Evolutionary conservation across 2,113 vertebrate genomes (phyloP).

Genomic region (Stictonetta naevosa): DNA sequence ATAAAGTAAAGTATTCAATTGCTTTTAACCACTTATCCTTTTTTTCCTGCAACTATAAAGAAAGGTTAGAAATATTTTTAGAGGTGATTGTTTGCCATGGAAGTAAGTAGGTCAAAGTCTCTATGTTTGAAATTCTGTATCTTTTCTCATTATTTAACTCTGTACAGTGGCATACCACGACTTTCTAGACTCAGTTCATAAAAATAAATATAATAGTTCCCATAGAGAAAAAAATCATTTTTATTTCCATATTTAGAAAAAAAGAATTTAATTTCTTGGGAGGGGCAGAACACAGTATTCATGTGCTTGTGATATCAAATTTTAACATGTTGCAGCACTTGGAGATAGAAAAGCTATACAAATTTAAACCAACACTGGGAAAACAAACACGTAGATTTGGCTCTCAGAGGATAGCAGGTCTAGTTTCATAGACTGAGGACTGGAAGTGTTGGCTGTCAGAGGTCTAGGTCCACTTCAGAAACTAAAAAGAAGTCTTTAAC

Average conservation of each 20-base stretch:
- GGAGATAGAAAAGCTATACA: neutral
- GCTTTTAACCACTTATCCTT: slow-evolving; percentile 32
- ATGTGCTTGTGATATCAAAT: neutral
- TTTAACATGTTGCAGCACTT: neutral
- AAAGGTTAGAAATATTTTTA: slow-evolving; percentile 40
- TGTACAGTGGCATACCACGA: neutral
- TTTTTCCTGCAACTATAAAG: neutral
- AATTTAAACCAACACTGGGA: neutral
- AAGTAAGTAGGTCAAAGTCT: slow-evolving; percentile 4
- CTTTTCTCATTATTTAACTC: neutral
- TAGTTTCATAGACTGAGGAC: neutral
- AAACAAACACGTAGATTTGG: neutral
- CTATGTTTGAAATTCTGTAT: neutral
- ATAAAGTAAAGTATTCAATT: neutral
- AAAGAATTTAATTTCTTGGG: neutral
- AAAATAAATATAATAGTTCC: neutral
- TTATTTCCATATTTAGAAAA: neutral
- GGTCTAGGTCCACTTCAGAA: neutral
- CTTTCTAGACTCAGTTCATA: neutral
- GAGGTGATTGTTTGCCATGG: neutral
- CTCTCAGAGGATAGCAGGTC: neutral
- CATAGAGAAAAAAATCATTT: neutral
- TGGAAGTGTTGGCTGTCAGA: neutral
- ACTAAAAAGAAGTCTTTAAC: neutral
- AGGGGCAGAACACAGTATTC: neutral